Evolutionary conservation across 2,113 vertebrate genomes (phyloP).

Genomic region (Balaeniceps rex): DNA sequence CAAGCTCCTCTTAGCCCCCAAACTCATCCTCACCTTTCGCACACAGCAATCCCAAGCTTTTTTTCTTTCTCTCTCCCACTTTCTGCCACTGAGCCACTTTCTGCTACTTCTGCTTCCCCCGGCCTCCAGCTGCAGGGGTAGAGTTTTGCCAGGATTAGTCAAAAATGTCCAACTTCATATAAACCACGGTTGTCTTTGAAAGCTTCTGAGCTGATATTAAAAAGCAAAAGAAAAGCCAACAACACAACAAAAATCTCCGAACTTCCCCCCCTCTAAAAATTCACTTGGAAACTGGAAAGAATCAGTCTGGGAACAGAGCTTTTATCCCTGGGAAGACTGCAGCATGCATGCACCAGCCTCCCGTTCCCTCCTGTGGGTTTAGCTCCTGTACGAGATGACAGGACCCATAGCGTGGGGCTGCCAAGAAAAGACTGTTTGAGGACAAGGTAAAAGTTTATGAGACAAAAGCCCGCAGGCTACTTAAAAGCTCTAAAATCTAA

Average conservation of each 20-base stretch:
- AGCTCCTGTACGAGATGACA: background rate
- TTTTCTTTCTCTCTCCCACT: background rate
- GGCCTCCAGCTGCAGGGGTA: background rate
- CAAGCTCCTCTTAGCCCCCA: background rate
- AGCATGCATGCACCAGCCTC: background rate
- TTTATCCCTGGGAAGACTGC: background rate
- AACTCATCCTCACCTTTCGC: background rate
- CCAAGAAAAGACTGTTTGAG: background rate
- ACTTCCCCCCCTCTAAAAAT: background rate
- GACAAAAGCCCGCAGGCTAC: background rate
- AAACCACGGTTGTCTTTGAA: background rate
- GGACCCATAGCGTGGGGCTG: fast-evolving
- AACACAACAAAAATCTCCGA: background rate
- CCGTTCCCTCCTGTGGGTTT: background rate
- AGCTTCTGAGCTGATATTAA: background rate
- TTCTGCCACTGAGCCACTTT: background rate
- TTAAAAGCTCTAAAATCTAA: background rate
- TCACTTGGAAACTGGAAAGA: background rate
- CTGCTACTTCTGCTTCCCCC: background rate
- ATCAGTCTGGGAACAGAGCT: background rate
- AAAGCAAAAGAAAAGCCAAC: background rate
- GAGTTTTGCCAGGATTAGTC: background rate
- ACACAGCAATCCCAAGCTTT: background rate
- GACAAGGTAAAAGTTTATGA: background rate
- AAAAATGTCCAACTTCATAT: background rate